Base-by-base conservation (phyloP, 2,113 vertebrate species). In the Synchiropus splendidus region DNA sequence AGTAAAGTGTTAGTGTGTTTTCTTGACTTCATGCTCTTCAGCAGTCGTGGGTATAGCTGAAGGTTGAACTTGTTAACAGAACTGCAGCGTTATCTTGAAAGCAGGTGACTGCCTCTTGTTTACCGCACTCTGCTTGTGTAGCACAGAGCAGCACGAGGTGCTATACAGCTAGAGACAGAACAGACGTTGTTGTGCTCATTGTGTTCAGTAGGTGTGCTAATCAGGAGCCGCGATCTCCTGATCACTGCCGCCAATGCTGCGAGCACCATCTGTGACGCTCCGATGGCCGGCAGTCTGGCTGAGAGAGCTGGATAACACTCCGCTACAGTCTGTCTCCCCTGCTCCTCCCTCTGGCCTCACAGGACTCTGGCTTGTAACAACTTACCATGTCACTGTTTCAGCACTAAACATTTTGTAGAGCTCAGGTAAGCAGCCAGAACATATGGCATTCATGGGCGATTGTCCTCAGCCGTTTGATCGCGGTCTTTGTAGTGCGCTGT, bases 191-290 rank as follows among this genome's bases (percentile, higher is more conserved):
- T 56, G n/a, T n/a, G 60, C 61, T 64, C 60, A 47, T 59, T 68
- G 60, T 66, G 68, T 67, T 64, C 61, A 64, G 66, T 64, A 59
- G 72, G 74, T 75, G 59, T 57, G 61, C 47, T 79, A 79, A 83
- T 85, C 74, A 70, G 43, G 60, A 70, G 53, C 46, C 65, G 58
- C 61, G 72, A 75, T 82, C 58, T 59, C 63, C 54, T n/a, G 59
- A 73, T 60, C 36, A 33, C 58, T 73, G 74, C 64, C 75, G 70
- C 55, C 48, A 77, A 79, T 49, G 17, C 72, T 39, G 59, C 70
- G 78, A 13, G 43, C 46, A 54, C 81, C 84, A 86, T 87, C 84
- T 86, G 83, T 78, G 74, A 45, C 34, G 10, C 45, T 54, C 52
- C 9, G 62, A 72, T 46, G 60, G 61, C 39, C n/a, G n/a, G 44